A percentile compares a stretch with the other conserved stretches of the same genome.
phyloP scores from a whole-genome alignment of 2,113 vertebrate species.

The Larimichthys crocea region DNA sequence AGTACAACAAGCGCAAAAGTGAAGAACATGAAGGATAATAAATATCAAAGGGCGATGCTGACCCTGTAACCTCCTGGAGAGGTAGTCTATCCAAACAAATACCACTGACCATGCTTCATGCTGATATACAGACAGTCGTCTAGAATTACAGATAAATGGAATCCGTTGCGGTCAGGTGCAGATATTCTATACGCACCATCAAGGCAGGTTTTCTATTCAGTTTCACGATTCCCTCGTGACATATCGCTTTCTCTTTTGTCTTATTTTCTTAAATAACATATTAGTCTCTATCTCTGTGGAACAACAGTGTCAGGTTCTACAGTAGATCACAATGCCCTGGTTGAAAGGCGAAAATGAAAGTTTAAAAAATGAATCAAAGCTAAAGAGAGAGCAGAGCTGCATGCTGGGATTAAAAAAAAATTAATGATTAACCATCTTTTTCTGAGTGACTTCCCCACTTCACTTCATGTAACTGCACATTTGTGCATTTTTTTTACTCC shows the following conservation, averaged over 20 bases:
- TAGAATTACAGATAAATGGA: slow-evolving; percentile 44
- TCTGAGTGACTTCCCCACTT: not conserved
- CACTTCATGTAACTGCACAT: not conserved
- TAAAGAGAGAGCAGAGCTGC: slow-evolving; percentile 10
- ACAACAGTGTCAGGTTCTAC: slow-evolving; percentile 39
- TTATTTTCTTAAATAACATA: slow-evolving; percentile 57
- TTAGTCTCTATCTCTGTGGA: slow-evolving; percentile 43
- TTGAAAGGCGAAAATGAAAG: slow-evolving; percentile 52
- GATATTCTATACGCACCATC: slow-evolving; percentile 52
- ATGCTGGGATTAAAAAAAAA: slow-evolving; percentile 25
- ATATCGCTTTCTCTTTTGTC: slow-evolving; percentile 45
- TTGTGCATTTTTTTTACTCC: slow-evolving; percentile 18
- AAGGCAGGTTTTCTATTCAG: slow-evolving; percentile 35
- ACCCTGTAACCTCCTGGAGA: slow-evolving; percentile 38
- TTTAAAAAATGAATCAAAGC: slow-evolving; percentile 49
- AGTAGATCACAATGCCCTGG: slow-evolving; percentile 12
- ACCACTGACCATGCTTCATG: slow-evolving; percentile 38
- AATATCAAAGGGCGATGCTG: slow-evolving; percentile 55
- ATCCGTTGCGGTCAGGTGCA: slow-evolving; percentile 22
- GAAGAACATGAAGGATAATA: slow-evolving; percentile 12
- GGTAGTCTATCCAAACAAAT: slow-evolving; percentile 18
- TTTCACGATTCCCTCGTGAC: slow-evolving; percentile 40
- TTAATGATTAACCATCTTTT: slow-evolving; percentile 12
- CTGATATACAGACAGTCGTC: slow-evolving; percentile 18
- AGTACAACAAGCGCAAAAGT: slow-evolving; percentile 35